These are phyloP conservation scores for Sarotherodon lohbergeri DNA, from an alignment of 2,113 vertebrate genomes.

Conservation along the genomic window DNA sequence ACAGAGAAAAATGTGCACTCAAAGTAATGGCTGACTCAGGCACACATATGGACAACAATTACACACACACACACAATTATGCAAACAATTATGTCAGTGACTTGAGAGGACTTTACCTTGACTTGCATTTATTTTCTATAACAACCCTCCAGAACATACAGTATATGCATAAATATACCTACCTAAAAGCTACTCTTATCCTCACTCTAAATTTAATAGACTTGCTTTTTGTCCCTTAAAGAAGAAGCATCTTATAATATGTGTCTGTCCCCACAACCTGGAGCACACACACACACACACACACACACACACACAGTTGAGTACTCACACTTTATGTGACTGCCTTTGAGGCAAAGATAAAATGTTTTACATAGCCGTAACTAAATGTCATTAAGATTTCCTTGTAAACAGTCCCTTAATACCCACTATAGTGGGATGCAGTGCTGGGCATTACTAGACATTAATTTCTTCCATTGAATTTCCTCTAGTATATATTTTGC, in stretches of 20 bases:
- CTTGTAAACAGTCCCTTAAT: background rate
- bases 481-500: background rate
- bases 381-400: background rate
- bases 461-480: background rate
- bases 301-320: background rate
- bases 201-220: background rate
- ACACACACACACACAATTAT: background rate
- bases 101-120: background rate
- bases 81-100: background rate
- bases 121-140: background rate
- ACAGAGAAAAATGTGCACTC: slow-evolving; percentile 7
- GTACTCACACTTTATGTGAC: background rate
- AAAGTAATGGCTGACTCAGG: background rate
- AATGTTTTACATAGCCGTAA: background rate
- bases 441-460: background rate
- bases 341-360: background rate
- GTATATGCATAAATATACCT: background rate
- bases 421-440: background rate
- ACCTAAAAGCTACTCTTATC: background rate
- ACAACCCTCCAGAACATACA: background rate
- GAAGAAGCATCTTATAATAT: background rate
- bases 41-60: background rate
- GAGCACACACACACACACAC: background rate
- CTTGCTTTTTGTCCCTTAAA: background rate
- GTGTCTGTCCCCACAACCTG: background rate